A percentile compares a stretch with the other conserved stretches of the same genome.
Evolutionary conservation across 2,888 invertebrate species (phyloP).

Genomic region (Sussaba pulchella): DNA sequence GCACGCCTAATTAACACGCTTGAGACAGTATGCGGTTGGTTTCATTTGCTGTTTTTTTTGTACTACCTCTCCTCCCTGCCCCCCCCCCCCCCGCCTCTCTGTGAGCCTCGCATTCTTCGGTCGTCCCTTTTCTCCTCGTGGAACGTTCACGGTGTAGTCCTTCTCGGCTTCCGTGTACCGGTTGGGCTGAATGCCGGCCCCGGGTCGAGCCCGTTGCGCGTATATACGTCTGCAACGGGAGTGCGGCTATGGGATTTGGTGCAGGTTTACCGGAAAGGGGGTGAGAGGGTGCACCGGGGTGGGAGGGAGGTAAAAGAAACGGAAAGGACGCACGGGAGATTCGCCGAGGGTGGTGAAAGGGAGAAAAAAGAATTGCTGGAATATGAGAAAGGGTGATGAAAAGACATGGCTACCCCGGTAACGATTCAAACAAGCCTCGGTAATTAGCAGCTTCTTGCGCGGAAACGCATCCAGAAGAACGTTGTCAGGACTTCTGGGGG

Average conservation of each 20-base stretch:
- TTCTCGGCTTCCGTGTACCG: slow-evolving; percentile 69
- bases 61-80: slow-evolving; percentile 42
- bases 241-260: slow-evolving; percentile 40
- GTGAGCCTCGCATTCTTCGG: not conserved
- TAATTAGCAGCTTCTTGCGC: slow-evolving; percentile 76
- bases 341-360: slow-evolving; percentile 12
- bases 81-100: not conserved
- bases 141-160: slow-evolving; percentile 25
- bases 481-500: slow-evolving; percentile 22
- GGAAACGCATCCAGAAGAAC: slow-evolving; percentile 65
- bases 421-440: slow-evolving; percentile 75
- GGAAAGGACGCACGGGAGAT: slow-evolving; percentile 33
- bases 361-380: slow-evolving; percentile 37
- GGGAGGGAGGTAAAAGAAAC: slow-evolving; percentile 48
- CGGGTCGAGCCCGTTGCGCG: slow-evolving; percentile 28
- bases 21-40: slow-evolving; percentile 75
- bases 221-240: slow-evolving; percentile 10
- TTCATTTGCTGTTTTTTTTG: slow-evolving; percentile 40
- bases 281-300: slow-evolving; percentile 31
- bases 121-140: slow-evolving; percentile 29
- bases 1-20: slow-evolving; percentile 82
- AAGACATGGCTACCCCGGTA: slow-evolving; percentile 72
- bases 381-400: slow-evolving; percentile 49
- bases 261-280: slow-evolving; percentile 43
- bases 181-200: slow-evolving; percentile 68